Percentiles rank a stretch among this genome's conserved stretches.
Evolutionary conservation across 2,888 invertebrate genomes (phyloP).

Genomic region (Tupiocoris notatus): DNA sequence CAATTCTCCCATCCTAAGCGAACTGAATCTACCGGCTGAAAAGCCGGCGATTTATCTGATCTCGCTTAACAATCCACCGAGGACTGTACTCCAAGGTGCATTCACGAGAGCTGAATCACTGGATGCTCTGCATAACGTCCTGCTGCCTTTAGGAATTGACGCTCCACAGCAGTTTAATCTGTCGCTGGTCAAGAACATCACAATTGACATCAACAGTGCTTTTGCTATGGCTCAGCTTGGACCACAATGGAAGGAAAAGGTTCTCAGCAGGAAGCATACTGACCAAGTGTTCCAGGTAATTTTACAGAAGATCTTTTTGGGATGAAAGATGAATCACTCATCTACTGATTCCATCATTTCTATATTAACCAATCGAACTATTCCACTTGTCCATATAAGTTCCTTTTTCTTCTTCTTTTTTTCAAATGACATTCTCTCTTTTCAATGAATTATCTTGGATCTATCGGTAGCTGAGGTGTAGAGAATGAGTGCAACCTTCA

Average conservation of each 20-base stretch:
- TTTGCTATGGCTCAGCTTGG: conserved; percentile 51
- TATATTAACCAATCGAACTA: too few relatives aligned
- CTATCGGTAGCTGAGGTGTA: too few relatives aligned
- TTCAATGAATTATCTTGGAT: too few relatives aligned
- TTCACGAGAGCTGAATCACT: conserved; percentile 4
- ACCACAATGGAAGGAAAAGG: conserved; percentile 52
- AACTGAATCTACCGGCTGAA: not conserved
- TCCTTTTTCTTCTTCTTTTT: too few relatives aligned
- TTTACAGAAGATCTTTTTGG: too few relatives aligned
- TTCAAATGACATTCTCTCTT: too few relatives aligned
- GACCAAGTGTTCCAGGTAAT: conserved; percentile 69
- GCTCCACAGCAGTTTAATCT: conserved; percentile 53
- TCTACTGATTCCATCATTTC: too few relatives aligned
- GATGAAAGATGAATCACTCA: too few relatives aligned
- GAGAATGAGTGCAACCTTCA: too few relatives aligned
- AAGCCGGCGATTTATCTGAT: conserved; percentile 3
- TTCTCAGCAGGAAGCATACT: conserved; percentile 49
- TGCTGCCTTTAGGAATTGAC: conserved; percentile 22
- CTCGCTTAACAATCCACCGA: not conserved
- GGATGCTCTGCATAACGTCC: not conserved
- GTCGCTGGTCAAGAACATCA: conserved; percentile 53
- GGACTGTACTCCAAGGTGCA: not conserved
- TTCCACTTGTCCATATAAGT: too few relatives aligned
- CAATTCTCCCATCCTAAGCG: not conserved
- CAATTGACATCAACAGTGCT: conserved; percentile 51